These are phyloP conservation scores for Zaprionus inermis DNA, from an alignment of 1,140 invertebrate species.

Conservation along the genomic window DNA sequence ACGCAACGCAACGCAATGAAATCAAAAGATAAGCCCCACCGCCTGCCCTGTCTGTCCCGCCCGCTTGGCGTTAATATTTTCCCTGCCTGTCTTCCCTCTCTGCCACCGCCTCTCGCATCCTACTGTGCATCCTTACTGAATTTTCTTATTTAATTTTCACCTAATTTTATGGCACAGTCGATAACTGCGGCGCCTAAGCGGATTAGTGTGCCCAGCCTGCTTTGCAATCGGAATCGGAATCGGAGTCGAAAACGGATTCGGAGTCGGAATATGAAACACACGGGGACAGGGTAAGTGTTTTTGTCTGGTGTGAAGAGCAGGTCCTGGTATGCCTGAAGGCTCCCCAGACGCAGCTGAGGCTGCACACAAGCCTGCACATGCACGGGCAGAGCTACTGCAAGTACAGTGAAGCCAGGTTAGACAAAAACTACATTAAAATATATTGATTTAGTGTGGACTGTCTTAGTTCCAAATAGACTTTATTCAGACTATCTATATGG, in stretches of 20 bases:
- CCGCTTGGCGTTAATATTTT: too few relatives aligned
- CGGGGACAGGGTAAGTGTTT: too few relatives aligned
- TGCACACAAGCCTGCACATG: not conserved
- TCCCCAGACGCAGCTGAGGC: not conserved
- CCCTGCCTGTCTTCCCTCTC: not conserved
- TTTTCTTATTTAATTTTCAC: conserved; percentile 31
- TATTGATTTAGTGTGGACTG: too few relatives aligned
- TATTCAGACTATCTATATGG: too few relatives aligned
- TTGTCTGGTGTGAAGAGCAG: too few relatives aligned
- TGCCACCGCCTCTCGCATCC: not conserved
- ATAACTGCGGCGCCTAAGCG: conserved; percentile 8
- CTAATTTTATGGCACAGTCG: conserved; percentile 15
- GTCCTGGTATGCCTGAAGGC: too few relatives aligned
- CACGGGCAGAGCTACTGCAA: not conserved
- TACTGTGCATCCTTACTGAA: not conserved
- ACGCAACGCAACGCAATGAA: conserved; percentile 10
- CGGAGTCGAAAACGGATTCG: not conserved
- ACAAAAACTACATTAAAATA: too few relatives aligned
- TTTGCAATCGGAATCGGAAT: not conserved
- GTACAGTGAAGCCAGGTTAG: not conserved
- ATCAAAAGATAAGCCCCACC: conserved; percentile 4
- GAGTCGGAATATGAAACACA: too few relatives aligned
- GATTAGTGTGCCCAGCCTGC: conserved; percentile 2
- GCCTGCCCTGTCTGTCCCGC: not conserved
- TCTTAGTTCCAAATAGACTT: too few relatives aligned